Base-by-base conservation (phyloP, 2,113 vertebrate genomes). In the Egretta garzetta region DNA sequence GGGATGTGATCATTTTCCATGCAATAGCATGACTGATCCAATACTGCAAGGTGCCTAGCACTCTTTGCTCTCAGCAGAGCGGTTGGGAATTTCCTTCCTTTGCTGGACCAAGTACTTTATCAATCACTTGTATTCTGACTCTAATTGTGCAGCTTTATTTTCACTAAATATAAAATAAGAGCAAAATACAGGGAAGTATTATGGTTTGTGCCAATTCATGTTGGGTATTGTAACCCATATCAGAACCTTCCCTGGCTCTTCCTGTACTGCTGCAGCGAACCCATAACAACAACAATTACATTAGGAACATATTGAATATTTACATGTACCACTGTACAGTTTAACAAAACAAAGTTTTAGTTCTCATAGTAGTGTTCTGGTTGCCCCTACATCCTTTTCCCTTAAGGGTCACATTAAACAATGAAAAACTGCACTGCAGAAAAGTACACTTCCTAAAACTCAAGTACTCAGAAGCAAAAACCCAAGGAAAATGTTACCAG, bases 161-260 rank as follows among this genome's bases (percentile, higher is more conserved):
- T 93, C 95, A 95, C 55, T 80, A 88, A 95, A 90, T 87, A 96
- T 92, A 97, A 98, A 97, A 88, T 90, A 92, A 59, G 74, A 96
- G 83, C 85, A 98, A 98, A 98, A 98, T 98, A 92, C 96, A 98
- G 96, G 98, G 98, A 98, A 98, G 91, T 97, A 58, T 64, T 82
- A 62, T 52, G 85, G 15, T 64, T 70, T 52, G 75, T 89, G 95
- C 98, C 97, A 98, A 97, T 93, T 97, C 73, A 87, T 55, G 37
- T 80, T 53, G 68, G 77, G 85, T 70, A 98, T 98, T 98, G 98
- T 98, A 96, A 94, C 64, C 96, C 94, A 14, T 98, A 98, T 99
- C 97, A 97, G 97, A 97, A 95, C 91, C 63, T 90, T 93, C 87
- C 91, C 82, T 63, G 81, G 64, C 96, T 95, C 88, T 98, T 98